Conservation (phyloP, 2,888 invertebrate species). For the Prosopocoilus inquinatus region DNA sequence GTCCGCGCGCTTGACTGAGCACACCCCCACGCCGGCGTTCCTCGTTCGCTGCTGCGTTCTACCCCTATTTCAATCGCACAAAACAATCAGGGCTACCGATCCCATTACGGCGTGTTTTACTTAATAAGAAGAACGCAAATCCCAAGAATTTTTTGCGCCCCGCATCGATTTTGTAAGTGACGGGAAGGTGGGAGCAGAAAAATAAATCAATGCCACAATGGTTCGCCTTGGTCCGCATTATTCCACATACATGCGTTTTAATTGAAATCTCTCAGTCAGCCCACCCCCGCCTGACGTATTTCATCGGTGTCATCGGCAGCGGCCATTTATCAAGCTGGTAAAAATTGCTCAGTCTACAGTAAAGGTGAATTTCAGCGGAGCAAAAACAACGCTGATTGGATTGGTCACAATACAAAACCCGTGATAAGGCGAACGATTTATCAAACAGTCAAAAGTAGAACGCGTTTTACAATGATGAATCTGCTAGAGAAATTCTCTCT, state of each 20-base stretch:
- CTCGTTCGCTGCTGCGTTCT: slow-evolving; percentile 24
- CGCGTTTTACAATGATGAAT: slow-evolving; percentile 8
- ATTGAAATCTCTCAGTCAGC: slow-evolving; percentile 45
- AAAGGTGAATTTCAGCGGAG: slow-evolving; percentile 50
- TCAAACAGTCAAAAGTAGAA: slow-evolving; percentile 3
- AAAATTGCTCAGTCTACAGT: slow-evolving; percentile 52
- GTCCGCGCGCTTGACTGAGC: slow-evolving; percentile 46
- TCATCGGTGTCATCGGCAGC: slow-evolving; percentile 53
- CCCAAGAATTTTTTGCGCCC: too few species aligned
- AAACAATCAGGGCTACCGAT: slow-evolving; percentile 28
- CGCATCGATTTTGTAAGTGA: too few species aligned
- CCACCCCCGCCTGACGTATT: slow-evolving; percentile 39
- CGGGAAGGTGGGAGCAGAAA: not conserved
- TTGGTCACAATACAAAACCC: slow-evolving; percentile 1
- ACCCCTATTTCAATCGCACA: slow-evolving; percentile 30
- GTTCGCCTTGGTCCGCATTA: slow-evolving; percentile 45
- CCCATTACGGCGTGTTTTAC: not conserved
- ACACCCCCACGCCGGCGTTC: slow-evolving; percentile 36
- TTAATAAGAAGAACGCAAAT: too few species aligned
- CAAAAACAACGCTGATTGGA: slow-evolving; percentile 25
- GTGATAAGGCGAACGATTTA: not conserved
- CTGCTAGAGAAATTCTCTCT: slow-evolving; percentile 9
- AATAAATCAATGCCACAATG: slow-evolving; percentile 31
- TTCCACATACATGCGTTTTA: slow-evolving; percentile 55
- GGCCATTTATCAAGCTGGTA: slow-evolving; percentile 51